Percentiles rank a stretch among this genome's conserved stretches.
These are phyloP conservation scores for Tympanoctomys barrerae DNA, from an alignment of 2,797 vertebrate species.

Conservation along the genomic window DNA sequence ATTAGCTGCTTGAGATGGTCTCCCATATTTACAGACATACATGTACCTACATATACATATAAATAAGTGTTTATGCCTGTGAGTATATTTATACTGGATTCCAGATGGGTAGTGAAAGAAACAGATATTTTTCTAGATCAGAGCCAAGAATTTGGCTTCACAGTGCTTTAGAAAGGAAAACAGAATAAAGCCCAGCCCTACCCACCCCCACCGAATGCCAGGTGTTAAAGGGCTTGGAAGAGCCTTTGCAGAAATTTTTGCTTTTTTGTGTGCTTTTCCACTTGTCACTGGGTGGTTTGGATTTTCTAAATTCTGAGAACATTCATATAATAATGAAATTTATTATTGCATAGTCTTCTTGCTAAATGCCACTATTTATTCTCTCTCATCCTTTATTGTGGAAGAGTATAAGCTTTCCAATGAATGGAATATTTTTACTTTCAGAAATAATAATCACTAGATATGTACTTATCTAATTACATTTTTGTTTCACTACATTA, in stretches of 20 bases:
- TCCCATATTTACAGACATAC: constrained; percentile 1
- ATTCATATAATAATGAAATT: not conserved
- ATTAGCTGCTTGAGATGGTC: not conserved
- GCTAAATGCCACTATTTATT: not conserved
- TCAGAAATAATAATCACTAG: not conserved
- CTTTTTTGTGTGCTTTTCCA: not conserved
- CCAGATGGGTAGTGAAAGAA: constrained; percentile 65
- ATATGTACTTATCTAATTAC: not conserved
- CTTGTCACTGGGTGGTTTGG: not conserved
- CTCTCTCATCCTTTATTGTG: not conserved
- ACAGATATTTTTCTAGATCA: constrained; percentile 25
- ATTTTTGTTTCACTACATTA: not conserved
- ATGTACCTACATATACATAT: not conserved
- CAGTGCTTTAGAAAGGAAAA: constrained; percentile 42
- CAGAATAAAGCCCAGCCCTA: not conserved
- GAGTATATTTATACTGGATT: constrained; percentile 65
- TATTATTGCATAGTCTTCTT: not conserved
- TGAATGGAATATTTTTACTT: not conserved
- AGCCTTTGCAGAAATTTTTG: not conserved
- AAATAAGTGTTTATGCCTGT: not conserved
- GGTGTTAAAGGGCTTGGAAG: not conserved
- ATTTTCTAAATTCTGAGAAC: not conserved
- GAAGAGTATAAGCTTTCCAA: not conserved
- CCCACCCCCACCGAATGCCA: not conserved
- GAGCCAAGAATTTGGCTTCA: constrained; percentile 61